phyloP scores from a whole-genome alignment of 2,113 vertebrate species.

The Forbesichthys agassizii region DNA sequence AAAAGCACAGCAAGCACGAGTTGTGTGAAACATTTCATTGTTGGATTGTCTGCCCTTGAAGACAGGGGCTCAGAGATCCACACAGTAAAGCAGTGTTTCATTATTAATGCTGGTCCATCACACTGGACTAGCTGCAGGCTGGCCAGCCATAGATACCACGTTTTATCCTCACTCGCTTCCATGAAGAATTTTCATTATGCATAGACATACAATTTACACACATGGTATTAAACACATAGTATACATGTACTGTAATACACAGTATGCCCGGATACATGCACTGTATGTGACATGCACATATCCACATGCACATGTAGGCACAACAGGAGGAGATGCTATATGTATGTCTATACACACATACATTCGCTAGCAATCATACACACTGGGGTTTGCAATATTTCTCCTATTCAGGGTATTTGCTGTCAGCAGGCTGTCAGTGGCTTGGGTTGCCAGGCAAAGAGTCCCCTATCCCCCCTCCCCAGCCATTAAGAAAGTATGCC shows the following conservation, averaged over 20 bases:
- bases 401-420: slow-evolving; percentile 58
- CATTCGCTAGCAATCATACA: slow-evolving; percentile 41
- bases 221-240: not conserved
- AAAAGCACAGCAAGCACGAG: too few relatives aligned
- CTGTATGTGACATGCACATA: not conserved
- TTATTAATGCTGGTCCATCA: slow-evolving; percentile 67
- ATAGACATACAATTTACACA: not conserved
- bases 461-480: slow-evolving; percentile 63
- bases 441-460: slow-evolving; percentile 61
- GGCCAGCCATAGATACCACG: slow-evolving; percentile 45
- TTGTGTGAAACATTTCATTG: slow-evolving; percentile 38
- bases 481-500: slow-evolving; percentile 76
- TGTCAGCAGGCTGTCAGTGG: slow-evolving; percentile 67
- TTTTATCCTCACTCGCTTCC: slow-evolving; percentile 46
- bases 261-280: not conserved
- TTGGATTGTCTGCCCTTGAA: slow-evolving; percentile 63
- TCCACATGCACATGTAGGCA: slow-evolving; percentile 12
- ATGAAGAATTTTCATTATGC: slow-evolving; percentile 51
- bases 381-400: slow-evolving; percentile 57
- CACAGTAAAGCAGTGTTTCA: slow-evolving; percentile 72
- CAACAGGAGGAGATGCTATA: not conserved
- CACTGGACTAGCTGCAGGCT: slow-evolving; percentile 57
- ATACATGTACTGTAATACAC: slow-evolving; percentile 1
- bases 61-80: slow-evolving; percentile 51
- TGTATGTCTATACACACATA: not conserved